Percentiles rank a stretch among this genome's conserved stretches.
phyloP scores from a whole-genome alignment of 2,888 invertebrate genomes.

The Ennomos fuscantarius region DNA sequence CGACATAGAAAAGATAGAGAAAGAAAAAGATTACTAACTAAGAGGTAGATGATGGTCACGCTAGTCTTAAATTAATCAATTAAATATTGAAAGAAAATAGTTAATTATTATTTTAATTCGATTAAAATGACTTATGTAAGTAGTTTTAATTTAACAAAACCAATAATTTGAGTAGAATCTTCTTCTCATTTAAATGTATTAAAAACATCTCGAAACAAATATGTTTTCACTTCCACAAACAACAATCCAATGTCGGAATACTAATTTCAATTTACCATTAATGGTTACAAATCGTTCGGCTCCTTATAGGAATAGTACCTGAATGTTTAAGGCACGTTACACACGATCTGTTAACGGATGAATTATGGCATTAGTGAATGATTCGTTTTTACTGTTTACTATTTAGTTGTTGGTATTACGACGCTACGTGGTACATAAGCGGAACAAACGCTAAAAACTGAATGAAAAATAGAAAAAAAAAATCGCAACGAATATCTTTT shows the following conservation, averaged over 20 bases:
- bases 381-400: no score
- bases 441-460: no score
- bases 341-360: conserved; percentile 9
- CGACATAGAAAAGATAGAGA: no score
- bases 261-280: conserved; percentile 11
- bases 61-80: no score
- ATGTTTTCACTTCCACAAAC: conserved; percentile 1
- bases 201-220: conserved; percentile 24
- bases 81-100: no score
- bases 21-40: no score
- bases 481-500: no score
- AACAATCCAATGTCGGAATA: conserved; percentile 6
- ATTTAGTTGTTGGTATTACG: no score
- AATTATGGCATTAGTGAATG: conserved; percentile 1
- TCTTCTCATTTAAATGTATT: conserved; percentile 26
- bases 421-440: no score
- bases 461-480: no score
- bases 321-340: conserved; percentile 5
- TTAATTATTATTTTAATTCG: no score
- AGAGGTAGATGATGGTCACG: no score
- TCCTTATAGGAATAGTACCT: conserved; percentile 6
- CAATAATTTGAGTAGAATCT: background rate
- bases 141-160: background rate
- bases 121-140: background rate
- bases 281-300: conserved; percentile 10